Evolutionary conservation across 1,140 invertebrate genomes (phyloP).

Genomic region (Whitmania pigra): DNA sequence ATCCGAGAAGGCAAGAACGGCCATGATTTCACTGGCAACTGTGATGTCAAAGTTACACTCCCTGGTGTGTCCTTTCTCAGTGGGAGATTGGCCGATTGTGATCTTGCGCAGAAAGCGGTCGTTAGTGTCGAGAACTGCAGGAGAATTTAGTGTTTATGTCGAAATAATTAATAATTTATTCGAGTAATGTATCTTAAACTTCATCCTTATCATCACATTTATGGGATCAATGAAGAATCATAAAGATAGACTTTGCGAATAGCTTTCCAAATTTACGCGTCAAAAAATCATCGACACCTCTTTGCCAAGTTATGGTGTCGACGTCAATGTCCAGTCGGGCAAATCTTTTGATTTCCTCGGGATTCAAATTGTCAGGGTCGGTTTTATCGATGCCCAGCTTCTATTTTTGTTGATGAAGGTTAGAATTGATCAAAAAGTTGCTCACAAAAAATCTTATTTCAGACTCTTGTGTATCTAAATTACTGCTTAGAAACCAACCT

Average conservation of each 20-base stretch:
- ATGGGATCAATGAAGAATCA: background rate
- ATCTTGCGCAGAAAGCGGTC: slow-evolving; percentile 88
- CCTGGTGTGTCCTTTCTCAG: slow-evolving; percentile 75
- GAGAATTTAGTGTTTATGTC: background rate
- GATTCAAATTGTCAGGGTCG: slow-evolving; percentile 64
- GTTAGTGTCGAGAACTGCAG: slow-evolving; percentile 81
- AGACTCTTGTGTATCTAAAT: too few species aligned
- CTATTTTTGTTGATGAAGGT: slow-evolving; percentile 30
- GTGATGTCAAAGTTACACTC: slow-evolving; percentile 73
- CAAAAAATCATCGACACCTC: slow-evolving; percentile 50
- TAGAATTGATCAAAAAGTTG: too few species aligned
- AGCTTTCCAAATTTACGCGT: too few species aligned
- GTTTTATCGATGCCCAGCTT: slow-evolving; percentile 76
- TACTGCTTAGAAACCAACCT: slow-evolving; percentile 28
- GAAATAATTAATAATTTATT: background rate
- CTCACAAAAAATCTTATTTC: too few species aligned
- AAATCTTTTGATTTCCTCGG: slow-evolving; percentile 67
- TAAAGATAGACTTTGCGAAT: too few species aligned
- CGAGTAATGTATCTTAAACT: background rate
- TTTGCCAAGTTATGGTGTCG: slow-evolving; percentile 76
- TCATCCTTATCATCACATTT: background rate
- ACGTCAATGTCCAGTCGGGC: slow-evolving; percentile 80
- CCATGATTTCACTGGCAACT: slow-evolving; percentile 97
- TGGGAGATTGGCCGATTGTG: slow-evolving; percentile 80
- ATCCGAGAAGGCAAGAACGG: slow-evolving; percentile 57